A percentile compares a stretch with the other conserved stretches of the same genome.
Evolutionary conservation across 2,797 vertebrate genomes (phyloP).

Genomic region (Okamejei kenojei): DNA sequence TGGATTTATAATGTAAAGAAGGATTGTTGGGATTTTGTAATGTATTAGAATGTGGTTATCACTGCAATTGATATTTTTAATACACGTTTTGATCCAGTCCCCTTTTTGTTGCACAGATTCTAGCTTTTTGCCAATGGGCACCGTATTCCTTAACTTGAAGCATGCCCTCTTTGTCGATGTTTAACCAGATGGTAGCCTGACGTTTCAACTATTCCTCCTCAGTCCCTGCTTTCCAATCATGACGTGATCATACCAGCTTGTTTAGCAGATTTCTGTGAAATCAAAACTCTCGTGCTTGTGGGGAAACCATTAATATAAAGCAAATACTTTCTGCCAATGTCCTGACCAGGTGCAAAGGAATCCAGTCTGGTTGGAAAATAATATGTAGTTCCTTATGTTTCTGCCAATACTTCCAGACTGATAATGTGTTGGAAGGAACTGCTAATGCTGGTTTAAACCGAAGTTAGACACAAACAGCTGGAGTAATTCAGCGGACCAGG

Average conservation of each 20-base stretch:
- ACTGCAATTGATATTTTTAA: slow-evolving; percentile 22
- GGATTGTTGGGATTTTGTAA: not conserved
- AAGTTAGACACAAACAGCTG: no score
- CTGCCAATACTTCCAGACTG: not conserved
- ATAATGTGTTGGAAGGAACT: no score
- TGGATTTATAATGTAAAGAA: not conserved
- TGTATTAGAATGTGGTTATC: slow-evolving; percentile 22
- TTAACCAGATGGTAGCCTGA: not conserved
- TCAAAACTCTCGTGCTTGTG: not conserved
- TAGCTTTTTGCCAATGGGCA: not conserved
- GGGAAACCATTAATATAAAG: not conserved
- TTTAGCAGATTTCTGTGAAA: not conserved
- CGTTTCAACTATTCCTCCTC: not conserved
- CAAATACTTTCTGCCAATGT: not conserved
- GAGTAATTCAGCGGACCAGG: no score
- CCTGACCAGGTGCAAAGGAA: not conserved
- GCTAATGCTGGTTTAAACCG: no score
- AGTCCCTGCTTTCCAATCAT: not conserved
- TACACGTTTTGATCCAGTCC: not conserved
- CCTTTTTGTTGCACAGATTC: not conserved
- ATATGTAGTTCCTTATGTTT: not conserved
- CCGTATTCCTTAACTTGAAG: not conserved
- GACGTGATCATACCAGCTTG: not conserved
- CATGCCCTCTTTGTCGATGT: not conserved
- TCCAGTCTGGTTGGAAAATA: not conserved